phyloP scores from a whole-genome alignment of 2,797 vertebrate genomes.

The Steatocranus sp. region DNA sequence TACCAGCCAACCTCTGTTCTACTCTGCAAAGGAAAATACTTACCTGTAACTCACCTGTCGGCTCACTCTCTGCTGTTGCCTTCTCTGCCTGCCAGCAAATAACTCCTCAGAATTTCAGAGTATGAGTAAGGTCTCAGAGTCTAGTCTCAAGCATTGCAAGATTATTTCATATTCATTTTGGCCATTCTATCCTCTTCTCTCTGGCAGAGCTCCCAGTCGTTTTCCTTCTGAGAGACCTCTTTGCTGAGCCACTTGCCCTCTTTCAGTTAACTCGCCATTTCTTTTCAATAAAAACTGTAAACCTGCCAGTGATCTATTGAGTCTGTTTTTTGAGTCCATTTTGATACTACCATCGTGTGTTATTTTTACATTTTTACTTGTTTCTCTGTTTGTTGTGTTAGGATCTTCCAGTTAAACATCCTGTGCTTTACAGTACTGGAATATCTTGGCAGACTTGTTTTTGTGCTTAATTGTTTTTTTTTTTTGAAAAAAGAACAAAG shows the following conservation, averaged over 20 bases:
- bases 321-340: background rate
- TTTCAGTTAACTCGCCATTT: background rate
- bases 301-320: background rate
- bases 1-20: background rate
- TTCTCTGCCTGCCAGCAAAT: background rate
- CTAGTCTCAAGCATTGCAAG: background rate
- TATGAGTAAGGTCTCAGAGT: background rate
- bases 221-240: background rate
- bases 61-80: background rate
- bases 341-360: background rate
- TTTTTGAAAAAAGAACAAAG: background rate
- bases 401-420: background rate
- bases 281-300: background rate
- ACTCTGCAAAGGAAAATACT: background rate
- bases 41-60: background rate
- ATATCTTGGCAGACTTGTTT: background rate
- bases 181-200: background rate
- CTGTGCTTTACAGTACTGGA: accelerated
- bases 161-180: background rate
- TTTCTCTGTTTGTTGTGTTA: background rate
- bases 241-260: background rate
- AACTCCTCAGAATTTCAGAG: background rate
- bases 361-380: background rate
- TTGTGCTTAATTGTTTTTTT: accelerated
- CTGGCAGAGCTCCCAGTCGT: background rate